Conservation (phyloP, 2,888 invertebrate genomes). For the Urechis unicinctus region DNA sequence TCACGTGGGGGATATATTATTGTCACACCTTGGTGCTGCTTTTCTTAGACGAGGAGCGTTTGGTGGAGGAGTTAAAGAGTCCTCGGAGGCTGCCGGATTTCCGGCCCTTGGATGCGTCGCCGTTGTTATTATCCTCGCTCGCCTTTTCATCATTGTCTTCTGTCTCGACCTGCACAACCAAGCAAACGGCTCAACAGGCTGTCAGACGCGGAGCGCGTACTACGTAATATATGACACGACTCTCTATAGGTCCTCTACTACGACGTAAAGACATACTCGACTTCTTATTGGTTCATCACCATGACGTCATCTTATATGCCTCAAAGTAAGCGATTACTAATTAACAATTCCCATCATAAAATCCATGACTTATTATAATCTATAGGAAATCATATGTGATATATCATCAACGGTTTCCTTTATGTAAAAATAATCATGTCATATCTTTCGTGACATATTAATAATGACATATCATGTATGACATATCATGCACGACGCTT, state of each 20-base stretch:
- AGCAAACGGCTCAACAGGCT: too few species aligned
- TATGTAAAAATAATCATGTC: too few species aligned
- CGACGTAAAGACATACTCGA: background rate
- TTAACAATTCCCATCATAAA: too few species aligned
- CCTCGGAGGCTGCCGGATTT: background rate
- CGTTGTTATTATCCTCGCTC: constrained; percentile 12
- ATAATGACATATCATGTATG: too few species aligned
- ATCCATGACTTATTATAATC: too few species aligned
- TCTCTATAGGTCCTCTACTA: background rate
- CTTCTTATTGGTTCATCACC: constrained; percentile 5
- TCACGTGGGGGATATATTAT: too few species aligned
- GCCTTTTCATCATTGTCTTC: constrained; percentile 10
- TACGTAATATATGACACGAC: background rate
- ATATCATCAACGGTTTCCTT: too few species aligned
- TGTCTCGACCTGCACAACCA: constrained; percentile 27
- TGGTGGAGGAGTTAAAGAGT: background rate
- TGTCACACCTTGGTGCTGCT: constrained; percentile 6
- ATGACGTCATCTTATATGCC: constrained; percentile 3
- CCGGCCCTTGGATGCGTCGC: constrained; percentile 24
- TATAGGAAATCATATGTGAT: too few species aligned
- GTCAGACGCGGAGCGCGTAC: constrained; percentile 36
- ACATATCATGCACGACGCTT: too few species aligned
- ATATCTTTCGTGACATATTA: too few species aligned
- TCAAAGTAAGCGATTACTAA: too few species aligned
- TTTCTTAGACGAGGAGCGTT: background rate